These are phyloP conservation scores for Dicaeum eximium DNA, from an alignment of 2,113 vertebrate genomes.

Conservation along the genomic window DNA sequence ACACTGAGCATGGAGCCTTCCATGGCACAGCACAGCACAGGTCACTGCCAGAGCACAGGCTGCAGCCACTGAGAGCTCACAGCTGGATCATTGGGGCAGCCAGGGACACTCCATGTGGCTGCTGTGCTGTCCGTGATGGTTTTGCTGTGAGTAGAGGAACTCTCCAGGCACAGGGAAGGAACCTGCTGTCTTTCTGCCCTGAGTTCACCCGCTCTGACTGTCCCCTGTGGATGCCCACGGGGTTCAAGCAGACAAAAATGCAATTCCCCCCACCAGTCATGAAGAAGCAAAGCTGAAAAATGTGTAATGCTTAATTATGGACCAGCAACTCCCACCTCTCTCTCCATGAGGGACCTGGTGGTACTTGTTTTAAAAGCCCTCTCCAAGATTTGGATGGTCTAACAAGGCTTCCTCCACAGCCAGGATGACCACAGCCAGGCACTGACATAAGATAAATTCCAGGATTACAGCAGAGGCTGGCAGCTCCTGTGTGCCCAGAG, in stretches of 20 bases:
- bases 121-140: not conserved
- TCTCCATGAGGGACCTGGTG: not conserved
- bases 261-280: not conserved
- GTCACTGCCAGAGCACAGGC: not conserved
- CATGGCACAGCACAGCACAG: not conserved
- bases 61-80: not conserved
- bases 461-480: not conserved
- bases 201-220: not conserved
- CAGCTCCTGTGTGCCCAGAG: not conserved
- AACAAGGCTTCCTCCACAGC: not conserved
- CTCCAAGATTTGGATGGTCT: not conserved
- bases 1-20: not conserved
- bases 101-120: not conserved
- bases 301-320: not conserved
- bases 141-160: not conserved
- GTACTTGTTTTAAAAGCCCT: not conserved
- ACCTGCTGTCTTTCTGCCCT: not conserved
- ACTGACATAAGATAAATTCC: not conserved
- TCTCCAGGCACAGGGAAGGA: not conserved
- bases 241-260: not conserved
- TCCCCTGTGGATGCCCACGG: not conserved
- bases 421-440: not conserved
- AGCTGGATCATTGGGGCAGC: rapidly evolving
- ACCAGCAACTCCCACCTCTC: not conserved
- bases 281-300: not conserved